These are phyloP conservation scores for Euplagia quadripunctaria DNA, from an alignment of 2,888 invertebrate species.

Conservation along the genomic window DNA sequence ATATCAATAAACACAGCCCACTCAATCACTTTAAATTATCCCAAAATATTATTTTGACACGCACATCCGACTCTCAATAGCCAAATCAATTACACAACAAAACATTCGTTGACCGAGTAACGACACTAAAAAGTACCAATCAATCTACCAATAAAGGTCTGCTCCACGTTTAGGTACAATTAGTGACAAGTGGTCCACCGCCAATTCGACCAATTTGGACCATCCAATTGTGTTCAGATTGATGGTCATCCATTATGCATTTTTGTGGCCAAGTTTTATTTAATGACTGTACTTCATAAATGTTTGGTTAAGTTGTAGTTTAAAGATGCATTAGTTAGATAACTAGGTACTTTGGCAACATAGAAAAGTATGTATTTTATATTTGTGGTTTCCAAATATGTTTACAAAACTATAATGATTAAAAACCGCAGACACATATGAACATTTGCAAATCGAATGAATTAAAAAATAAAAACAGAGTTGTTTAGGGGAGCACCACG, in stretches of 20 bases:
- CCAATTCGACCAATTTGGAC: slow-evolving; percentile 59
- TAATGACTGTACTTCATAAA: neutral
- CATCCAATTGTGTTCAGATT: slow-evolving; percentile 64
- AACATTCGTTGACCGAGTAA: slow-evolving; percentile 29
- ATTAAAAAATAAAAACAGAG: slow-evolving; percentile 27
- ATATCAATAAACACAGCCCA: slow-evolving; percentile 13
- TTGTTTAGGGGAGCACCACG: slow-evolving; percentile 34
- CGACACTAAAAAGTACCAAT: slow-evolving; percentile 53
- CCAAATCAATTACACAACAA: slow-evolving; percentile 47
- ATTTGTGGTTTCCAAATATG: too few relatives aligned
- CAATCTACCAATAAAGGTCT: slow-evolving; percentile 66
- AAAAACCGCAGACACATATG: slow-evolving; percentile 19
- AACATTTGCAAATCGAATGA: slow-evolving; percentile 13
- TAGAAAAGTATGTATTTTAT: too few relatives aligned
- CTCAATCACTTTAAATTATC: slow-evolving; percentile 38
- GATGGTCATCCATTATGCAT: slow-evolving; percentile 57
- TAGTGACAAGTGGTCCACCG: slow-evolving; percentile 67
- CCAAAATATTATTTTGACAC: slow-evolving; percentile 50
- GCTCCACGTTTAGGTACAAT: slow-evolving; percentile 57
- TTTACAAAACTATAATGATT: neutral
- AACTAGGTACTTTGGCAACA: too few relatives aligned
- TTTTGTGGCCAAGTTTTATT: slow-evolving; percentile 30
- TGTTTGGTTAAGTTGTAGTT: too few relatives aligned
- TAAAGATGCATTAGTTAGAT: too few relatives aligned
- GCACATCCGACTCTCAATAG: slow-evolving; percentile 42